Percentiles rank a stretch among this genome's conserved stretches.
phyloP scores from a whole-genome alignment of 2,113 vertebrate genomes.

The Alaudala cheleensis region DNA sequence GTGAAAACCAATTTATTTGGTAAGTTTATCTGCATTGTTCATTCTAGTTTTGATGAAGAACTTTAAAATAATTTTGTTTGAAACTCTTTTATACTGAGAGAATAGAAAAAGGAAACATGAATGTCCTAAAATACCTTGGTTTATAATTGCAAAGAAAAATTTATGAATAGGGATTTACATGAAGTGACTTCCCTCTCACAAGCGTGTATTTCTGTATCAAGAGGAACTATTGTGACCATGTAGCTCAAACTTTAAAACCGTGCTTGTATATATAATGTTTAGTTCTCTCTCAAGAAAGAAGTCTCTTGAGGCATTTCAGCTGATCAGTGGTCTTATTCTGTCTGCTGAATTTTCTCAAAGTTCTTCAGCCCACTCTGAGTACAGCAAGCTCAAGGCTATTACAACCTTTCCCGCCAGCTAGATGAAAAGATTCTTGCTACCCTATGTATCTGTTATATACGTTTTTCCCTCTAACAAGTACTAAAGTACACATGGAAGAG shows the following conservation, averaged over 20 bases:
- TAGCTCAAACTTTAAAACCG: neutral
- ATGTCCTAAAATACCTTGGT: neutral
- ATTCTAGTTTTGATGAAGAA: neutral
- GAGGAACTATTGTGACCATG: neutral
- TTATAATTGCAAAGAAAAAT: neutral
- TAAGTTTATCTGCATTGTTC: slow-evolving; percentile 58
- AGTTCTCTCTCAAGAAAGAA: neutral
- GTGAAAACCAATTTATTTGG: slow-evolving; percentile 99
- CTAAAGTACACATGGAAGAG: neutral
- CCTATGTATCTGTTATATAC: neutral
- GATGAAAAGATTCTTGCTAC: neutral
- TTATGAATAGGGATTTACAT: neutral
- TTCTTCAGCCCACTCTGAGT: neutral
- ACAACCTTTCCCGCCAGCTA: neutral
- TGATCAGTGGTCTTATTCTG: neutral
- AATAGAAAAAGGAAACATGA: neutral
- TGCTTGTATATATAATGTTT: neutral
- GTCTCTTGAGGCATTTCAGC: neutral
- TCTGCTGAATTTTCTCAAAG: neutral
- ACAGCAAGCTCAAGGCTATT: neutral
- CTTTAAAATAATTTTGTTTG: neutral
- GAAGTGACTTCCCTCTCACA: neutral
- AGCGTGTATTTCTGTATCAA: neutral
- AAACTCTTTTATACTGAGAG: neutral
- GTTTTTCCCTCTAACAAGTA: neutral